phyloP scores from a whole-genome alignment of 1,140 invertebrate species.

The Saccostrea echinata region DNA sequence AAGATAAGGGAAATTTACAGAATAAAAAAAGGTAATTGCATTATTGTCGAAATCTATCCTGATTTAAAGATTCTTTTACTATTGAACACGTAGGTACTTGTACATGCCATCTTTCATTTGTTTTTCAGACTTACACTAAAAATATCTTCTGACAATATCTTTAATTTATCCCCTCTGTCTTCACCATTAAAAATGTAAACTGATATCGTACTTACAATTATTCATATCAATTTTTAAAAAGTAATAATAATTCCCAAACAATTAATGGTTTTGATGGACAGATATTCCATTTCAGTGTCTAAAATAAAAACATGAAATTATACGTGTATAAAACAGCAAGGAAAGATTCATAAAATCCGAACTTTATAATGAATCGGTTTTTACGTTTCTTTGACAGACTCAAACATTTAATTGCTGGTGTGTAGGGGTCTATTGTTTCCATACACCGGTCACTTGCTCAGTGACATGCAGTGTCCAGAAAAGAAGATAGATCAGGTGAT shows the following conservation, averaged over 20 bases:
- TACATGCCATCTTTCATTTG: too few species aligned
- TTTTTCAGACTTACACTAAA: too few species aligned
- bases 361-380: slow-evolving; percentile 9
- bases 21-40: too few species aligned
- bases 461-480: neutral
- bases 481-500: slow-evolving; percentile 19
- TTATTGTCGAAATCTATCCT: too few species aligned
- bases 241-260: neutral
- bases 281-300: slow-evolving; percentile 23
- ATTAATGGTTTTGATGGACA: neutral
- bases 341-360: neutral
- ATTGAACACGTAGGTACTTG: too few species aligned
- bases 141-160: too few species aligned
- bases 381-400: neutral
- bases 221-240: neutral
- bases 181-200: neutral
- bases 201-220: neutral
- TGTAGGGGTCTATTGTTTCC: neutral
- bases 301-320: neutral
- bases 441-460: neutral
- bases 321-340: neutral
- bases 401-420: neutral
- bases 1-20: too few species aligned
- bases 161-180: neutral
- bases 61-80: too few species aligned